Evolutionary conservation across 1,140 invertebrate genomes (phyloP).

Genomic region (Goniozus legneri): DNA sequence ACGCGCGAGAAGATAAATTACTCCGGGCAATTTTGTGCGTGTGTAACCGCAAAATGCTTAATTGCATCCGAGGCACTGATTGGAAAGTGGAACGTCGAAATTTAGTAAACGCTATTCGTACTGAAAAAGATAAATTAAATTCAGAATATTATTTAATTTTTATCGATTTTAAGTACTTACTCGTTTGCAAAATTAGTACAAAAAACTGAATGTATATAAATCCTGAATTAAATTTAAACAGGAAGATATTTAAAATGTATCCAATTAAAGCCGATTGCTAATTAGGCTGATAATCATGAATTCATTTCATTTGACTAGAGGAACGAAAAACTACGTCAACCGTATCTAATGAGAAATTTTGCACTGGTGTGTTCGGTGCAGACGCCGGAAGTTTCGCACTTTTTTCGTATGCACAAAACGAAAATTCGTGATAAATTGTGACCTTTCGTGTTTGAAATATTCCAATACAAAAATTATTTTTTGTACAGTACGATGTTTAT

Average conservation of each 20-base stretch:
- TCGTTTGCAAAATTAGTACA: background rate
- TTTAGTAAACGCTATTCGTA: background rate
- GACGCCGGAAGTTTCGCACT: conserved; percentile 5
- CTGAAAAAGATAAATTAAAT: background rate
- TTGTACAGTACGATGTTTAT: no score
- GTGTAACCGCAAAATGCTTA: no score
- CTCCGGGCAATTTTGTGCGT: no score
- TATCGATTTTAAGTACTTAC: background rate
- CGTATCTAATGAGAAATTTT: conserved; percentile 26
- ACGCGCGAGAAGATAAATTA: no score
- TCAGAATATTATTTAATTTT: background rate
- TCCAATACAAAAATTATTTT: no score
- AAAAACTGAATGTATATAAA: background rate
- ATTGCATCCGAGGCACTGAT: no score
- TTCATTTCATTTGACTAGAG: conserved; percentile 18
- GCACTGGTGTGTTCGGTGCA: conserved; percentile 2
- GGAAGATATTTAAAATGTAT: background rate
- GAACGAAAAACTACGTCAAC: conserved; percentile 12
- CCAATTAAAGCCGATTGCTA: conserved; percentile 13
- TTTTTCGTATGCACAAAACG: conserved; percentile 5
- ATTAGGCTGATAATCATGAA: conserved; percentile 13
- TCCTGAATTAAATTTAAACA: background rate
- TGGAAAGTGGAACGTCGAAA: background rate
- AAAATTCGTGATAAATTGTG: no score
- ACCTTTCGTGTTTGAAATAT: no score